Evolutionary conservation across 2,797 vertebrate species (phyloP).

Genomic region (Nannoperca obscura): DNA sequence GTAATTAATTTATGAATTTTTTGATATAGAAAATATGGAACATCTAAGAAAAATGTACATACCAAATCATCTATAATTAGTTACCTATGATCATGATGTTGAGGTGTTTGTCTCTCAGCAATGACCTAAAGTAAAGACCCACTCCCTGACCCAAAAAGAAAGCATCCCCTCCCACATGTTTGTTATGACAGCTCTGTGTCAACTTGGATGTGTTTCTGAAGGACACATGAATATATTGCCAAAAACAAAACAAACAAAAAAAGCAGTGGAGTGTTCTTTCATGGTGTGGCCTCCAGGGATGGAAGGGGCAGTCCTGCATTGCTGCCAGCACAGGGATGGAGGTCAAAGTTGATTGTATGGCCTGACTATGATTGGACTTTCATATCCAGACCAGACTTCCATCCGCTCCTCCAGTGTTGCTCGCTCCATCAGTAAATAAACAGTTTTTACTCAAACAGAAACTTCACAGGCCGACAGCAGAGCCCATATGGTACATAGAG

Average conservation of each 20-base stretch:
- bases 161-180: conserved; percentile 54
- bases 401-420: conserved; percentile 57
- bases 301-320: conserved; percentile 67
- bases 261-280: conserved; percentile 80
- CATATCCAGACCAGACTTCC: conserved; percentile 52
- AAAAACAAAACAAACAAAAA: conserved; percentile 44
- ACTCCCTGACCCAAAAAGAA: conserved; percentile 63
- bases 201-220: conserved; percentile 75
- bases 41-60: conserved; percentile 93
- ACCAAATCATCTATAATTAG: conserved; percentile 87
- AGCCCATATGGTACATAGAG: conserved; percentile 54
- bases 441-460: conserved; percentile 75
- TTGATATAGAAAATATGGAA: conserved; percentile 90
- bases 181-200: conserved; percentile 61
- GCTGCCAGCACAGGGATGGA: conserved; percentile 62
- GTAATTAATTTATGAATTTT: conserved; percentile 85
- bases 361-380: conserved; percentile 58
- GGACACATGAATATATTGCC: conserved; percentile 71
- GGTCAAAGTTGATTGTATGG: conserved; percentile 58
- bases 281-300: conserved; percentile 70
- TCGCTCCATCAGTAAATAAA: conserved; percentile 70
- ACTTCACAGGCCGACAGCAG: conserved; percentile 67
- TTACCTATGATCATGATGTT: conserved; percentile 88
- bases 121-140: conserved; percentile 69
- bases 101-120: conserved; percentile 76